Evolutionary conservation across 2,888 invertebrate species (phyloP), one percentile per base, ranked within the genome.

Genomic region (Tuta absoluta): DNA sequence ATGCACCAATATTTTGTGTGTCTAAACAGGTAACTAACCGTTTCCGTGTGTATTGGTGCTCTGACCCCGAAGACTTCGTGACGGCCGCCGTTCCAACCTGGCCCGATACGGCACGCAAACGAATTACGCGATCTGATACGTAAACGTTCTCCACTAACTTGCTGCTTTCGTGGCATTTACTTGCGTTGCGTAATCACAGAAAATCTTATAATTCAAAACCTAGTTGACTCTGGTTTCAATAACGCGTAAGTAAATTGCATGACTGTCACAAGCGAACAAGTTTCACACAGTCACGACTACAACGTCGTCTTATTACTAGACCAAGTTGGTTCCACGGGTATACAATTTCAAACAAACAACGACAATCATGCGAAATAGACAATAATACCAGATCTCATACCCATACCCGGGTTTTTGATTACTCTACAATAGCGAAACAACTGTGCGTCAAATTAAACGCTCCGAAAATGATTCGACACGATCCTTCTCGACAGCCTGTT

Each of bases 51-150:
- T 78, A 77, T 79, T 77, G 81, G 78, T 77, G 80, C 78, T 78
- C 73, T 82, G 83, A 86, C 84, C 84, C 78, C 79, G 79, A 82
- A 80, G 75, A 77, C 73, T 82, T 86, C 84, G 84, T 85, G 85
- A 78, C 83, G 78, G 77, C 77, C 76, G 74, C 77, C 77, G 77
- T 77, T 80, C 75, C 73, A 77, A 77, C 75, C 73, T 79, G 74
- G 73, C 74, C 72, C 69, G 69, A 71, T 76, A 76, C 66, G 72
- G 77, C 85, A 85, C 85, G 83, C 84, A 72, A 85, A 76, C 78
- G 75, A 77, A 81, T 78, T 78, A 82, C 80, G 76, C 81, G 78
- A 81, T 73, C 78, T 75, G 79, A 80, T 81, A 81, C 72, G 80
- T 81, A 80, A 86, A 84, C 74, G 84, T 80, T 83, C 78, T 73